Evolutionary conservation across 1,140 invertebrate species (phyloP).

Genomic region (Meteorus sp.): DNA sequence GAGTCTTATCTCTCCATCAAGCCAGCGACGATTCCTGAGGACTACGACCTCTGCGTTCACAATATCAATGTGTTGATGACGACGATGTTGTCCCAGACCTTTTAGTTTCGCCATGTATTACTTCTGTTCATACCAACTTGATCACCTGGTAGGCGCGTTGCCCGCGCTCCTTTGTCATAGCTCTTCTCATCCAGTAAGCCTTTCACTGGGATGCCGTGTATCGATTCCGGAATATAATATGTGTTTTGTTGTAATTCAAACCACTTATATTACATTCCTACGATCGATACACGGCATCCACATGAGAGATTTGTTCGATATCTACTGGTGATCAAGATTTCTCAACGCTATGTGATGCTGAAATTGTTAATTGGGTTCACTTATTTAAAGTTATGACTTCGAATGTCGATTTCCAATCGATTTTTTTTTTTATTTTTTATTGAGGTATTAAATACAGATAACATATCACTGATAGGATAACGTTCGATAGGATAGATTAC

Average conservation of each 20-base stretch:
- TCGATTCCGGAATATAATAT: conserved; percentile 24
- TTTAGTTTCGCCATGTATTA: no score
- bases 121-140: no score
- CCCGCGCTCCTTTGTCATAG: conserved; percentile 12
- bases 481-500: no score
- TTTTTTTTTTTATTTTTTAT: not conserved
- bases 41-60: no score
- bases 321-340: conserved; percentile 24
- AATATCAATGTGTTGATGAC: no score
- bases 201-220: conserved; percentile 26
- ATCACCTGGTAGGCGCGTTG: conserved; percentile 1
- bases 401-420: no score
- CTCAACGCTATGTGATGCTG: conserved; percentile 27
- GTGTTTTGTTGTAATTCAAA: conserved; percentile 27
- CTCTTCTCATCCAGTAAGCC: conserved; percentile 27
- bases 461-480: no score
- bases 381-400: no score
- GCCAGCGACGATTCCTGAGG: no score
- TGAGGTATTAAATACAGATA: no score
- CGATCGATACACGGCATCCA: conserved; percentile 29
- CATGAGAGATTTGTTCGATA: conserved; percentile 28
- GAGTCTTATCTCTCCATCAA: no score
- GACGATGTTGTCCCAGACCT: no score
- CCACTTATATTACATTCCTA: conserved; percentile 24
- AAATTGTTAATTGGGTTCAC: conserved; percentile 4